Evolutionary conservation across 2,888 invertebrate genomes (phyloP).

Genomic region (Mantis religiosa): DNA sequence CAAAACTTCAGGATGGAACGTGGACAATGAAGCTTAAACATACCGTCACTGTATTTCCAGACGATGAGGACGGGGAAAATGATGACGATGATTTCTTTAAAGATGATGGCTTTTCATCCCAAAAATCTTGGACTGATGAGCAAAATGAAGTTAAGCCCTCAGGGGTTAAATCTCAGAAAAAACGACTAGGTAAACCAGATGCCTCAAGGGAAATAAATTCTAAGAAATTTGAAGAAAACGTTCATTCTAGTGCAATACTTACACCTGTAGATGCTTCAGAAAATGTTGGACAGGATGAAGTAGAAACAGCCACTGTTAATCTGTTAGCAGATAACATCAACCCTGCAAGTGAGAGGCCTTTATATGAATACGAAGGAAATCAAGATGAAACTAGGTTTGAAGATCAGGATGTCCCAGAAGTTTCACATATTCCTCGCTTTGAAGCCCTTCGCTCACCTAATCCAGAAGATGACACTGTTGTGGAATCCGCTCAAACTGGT

Average conservation of each 20-base stretch:
- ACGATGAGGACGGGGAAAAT: not conserved
- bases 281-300: not conserved
- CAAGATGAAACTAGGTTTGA: not conserved
- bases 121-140: not conserved
- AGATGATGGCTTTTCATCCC: not conserved
- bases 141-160: not conserved
- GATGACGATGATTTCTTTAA: not conserved
- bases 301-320: not conserved
- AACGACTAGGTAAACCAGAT: not conserved
- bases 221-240: not conserved
- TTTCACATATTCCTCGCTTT: not conserved
- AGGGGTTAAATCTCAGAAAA: not conserved
- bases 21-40: conserved; percentile 5
- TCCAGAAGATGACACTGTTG: not conserved
- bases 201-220: not conserved
- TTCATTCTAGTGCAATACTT: not conserved
- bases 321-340: not conserved
- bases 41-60: not conserved
- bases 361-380: not conserved
- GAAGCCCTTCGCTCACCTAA: not conserved
- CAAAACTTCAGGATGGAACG: not conserved
- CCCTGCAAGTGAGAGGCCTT: not conserved
- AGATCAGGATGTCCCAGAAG: not conserved
- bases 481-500: not conserved
- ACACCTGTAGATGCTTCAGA: not conserved